These are phyloP conservation scores for Chironomus tentans DNA, from an alignment of 2,888 invertebrate genomes.

Conservation along the genomic window DNA sequence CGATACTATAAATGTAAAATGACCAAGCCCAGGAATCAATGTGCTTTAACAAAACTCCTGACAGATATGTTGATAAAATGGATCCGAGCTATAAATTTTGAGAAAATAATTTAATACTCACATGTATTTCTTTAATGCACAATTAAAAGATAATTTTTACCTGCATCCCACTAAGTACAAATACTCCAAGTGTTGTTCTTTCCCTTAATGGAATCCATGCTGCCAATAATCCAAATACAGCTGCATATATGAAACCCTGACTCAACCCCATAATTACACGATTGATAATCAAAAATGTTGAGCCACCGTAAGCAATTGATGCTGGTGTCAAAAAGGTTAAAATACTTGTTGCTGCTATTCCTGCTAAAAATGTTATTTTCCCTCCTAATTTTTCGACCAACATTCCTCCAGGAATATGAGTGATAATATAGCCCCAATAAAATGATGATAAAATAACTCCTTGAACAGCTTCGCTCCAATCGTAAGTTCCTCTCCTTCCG, in stretches of 20 bases:
- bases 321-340: constrained; percentile 13
- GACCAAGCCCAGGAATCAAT: constrained; percentile 47
- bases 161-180: constrained; percentile 22
- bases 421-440: constrained; percentile 67
- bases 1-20: constrained; percentile 48
- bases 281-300: constrained; percentile 53
- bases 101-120: too few relatives aligned
- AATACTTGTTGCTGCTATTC: constrained; percentile 18
- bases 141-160: not conserved
- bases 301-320: constrained; percentile 36
- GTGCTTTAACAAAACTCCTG: constrained; percentile 44
- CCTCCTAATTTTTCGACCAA: constrained; percentile 66
- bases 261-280: constrained; percentile 64
- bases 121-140: too few relatives aligned
- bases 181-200: constrained; percentile 32
- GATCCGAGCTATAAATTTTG: constrained; percentile 43
- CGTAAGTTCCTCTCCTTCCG: constrained; percentile 36
- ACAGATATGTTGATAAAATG: constrained; percentile 45
- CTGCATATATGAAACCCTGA: constrained; percentile 40
- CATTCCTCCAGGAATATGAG: constrained; percentile 66
- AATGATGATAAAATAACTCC: constrained; percentile 64
- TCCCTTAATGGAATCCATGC: constrained; percentile 24
- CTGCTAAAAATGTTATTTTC: constrained; percentile 42
- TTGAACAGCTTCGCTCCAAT: constrained; percentile 56
- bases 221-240: constrained; percentile 12